These are phyloP conservation scores for Lutjanus argentimaculatus DNA, from an alignment of 2,797 vertebrate species.

Conservation along the genomic window DNA sequence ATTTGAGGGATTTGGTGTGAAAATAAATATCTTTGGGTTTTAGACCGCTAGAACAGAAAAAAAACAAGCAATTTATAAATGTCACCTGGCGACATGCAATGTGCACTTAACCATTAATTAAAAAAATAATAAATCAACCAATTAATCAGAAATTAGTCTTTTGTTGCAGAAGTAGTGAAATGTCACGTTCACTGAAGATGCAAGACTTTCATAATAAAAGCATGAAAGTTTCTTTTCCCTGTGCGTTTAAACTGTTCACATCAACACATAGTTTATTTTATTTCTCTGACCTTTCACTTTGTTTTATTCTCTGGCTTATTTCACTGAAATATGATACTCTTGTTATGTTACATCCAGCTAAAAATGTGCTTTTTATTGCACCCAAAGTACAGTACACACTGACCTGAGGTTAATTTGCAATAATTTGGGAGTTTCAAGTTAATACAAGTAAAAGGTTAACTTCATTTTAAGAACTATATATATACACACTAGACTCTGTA, in stretches of 20 bases:
- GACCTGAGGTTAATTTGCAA: conserved; percentile 69
- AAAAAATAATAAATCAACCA: not conserved
- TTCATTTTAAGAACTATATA: conserved; percentile 64
- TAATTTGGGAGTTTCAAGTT: conserved; percentile 56
- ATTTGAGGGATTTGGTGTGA: not conserved
- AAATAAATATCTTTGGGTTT: conserved; percentile 45
- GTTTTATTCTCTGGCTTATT: conserved; percentile 41
- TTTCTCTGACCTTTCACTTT: conserved; percentile 4
- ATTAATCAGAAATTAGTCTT: not conserved
- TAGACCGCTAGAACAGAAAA: conserved; percentile 1
- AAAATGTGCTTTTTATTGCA: conserved; percentile 67
- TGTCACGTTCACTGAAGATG: not conserved
- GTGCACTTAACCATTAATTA: not conserved
- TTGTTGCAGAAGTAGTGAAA: not conserved
- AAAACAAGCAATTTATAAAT: not conserved
- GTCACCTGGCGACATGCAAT: not conserved
- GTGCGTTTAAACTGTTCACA: conserved; percentile 16
- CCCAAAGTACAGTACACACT: conserved; percentile 57
- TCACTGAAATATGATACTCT: conserved; percentile 38
- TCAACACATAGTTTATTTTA: not conserved
- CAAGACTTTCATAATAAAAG: conserved; percentile 1
- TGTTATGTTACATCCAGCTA: conserved; percentile 36
- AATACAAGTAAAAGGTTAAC: conserved; percentile 49
- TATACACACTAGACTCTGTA: conserved; percentile 50
- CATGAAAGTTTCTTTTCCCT: conserved; percentile 5